Conservation (phyloP, 2,113 vertebrate genomes). For the Tinamus guttatus region DNA sequence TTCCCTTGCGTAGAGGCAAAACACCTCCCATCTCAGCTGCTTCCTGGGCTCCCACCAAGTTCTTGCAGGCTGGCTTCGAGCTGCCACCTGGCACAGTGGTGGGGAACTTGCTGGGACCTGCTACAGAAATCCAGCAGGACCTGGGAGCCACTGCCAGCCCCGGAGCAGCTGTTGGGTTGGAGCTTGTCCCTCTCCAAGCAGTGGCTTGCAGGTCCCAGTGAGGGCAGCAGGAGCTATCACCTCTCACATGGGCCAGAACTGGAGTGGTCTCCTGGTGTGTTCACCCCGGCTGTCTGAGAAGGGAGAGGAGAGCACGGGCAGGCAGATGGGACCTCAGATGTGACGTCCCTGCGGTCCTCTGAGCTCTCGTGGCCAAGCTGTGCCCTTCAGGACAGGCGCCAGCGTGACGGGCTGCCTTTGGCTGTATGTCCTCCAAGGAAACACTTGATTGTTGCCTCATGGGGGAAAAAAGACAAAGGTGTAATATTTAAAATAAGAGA, state of each 20-base stretch:
- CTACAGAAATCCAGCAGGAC: not conserved
- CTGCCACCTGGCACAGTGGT: not conserved
- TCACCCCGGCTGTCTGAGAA: not conserved
- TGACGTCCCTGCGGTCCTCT: not conserved
- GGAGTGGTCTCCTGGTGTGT: accelerated
- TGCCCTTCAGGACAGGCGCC: not conserved
- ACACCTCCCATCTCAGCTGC: not conserved
- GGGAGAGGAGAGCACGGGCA: not conserved
- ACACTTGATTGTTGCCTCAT: accelerated
- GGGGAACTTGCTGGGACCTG: accelerated
- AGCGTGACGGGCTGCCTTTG: not conserved
- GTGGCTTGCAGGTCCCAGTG: accelerated
- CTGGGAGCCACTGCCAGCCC: not conserved
- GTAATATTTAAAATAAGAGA: not conserved
- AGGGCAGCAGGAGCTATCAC: not conserved
- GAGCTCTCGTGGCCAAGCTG: not conserved
- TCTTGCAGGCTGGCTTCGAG: not conserved
- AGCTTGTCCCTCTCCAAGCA: not conserved
- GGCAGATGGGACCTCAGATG: not conserved
- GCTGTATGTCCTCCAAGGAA: not conserved
- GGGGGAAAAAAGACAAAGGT: not conserved
- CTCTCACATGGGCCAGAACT: not conserved
- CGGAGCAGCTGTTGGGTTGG: not conserved
- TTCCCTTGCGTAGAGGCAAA: not conserved
- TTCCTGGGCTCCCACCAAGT: not conserved